Evolutionary conservation across 2,797 vertebrate species (phyloP).

Genomic region (Smutsia temminckii): DNA sequence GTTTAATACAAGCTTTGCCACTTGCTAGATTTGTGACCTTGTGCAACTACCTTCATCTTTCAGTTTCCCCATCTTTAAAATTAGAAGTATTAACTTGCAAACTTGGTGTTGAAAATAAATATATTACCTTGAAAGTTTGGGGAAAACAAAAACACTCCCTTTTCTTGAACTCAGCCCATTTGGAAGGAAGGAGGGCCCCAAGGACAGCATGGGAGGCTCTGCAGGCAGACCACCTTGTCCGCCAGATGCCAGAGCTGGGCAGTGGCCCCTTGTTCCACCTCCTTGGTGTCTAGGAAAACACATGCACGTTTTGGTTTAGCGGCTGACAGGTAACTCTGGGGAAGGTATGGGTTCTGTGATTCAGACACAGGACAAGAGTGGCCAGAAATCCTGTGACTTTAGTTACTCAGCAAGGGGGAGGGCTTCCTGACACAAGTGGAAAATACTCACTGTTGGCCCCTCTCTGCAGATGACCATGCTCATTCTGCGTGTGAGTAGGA

Average conservation of each 20-base stretch:
- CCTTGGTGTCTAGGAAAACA: not conserved
- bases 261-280: not conserved
- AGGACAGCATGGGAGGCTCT: too few species aligned
- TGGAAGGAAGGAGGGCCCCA: not conserved
- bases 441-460: not conserved
- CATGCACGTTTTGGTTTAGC: fast-evolving
- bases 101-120: not conserved
- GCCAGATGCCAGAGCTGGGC: not conserved
- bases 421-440: not conserved
- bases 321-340: fast-evolving
- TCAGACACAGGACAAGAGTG: not conserved
- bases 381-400: not conserved
- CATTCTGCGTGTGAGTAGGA: not conserved
- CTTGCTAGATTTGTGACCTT: not conserved
- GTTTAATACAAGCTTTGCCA: not conserved
- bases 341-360: not conserved
- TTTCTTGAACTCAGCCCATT: fast-evolving
- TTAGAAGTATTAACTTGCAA: not conserved
- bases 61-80: not conserved
- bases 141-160: not conserved
- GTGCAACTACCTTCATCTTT: not conserved
- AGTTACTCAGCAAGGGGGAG: not conserved
- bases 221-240: not conserved
- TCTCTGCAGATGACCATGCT: not conserved
- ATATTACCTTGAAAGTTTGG: not conserved